Evolutionary conservation across 2,888 invertebrate species (phyloP).

Genomic region (Mythimna impura): DNA sequence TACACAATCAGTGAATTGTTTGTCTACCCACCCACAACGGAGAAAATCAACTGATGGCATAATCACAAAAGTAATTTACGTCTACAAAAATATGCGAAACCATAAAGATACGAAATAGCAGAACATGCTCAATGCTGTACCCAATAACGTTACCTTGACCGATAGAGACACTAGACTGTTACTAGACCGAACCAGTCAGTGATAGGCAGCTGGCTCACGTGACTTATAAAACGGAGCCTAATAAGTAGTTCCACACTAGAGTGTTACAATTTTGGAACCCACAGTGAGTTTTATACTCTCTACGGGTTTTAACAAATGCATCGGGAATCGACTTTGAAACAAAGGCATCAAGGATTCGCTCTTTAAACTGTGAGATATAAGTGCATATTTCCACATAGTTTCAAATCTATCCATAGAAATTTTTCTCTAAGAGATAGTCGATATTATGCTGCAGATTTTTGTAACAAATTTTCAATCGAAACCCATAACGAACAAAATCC

Average conservation of each 20-base stretch:
- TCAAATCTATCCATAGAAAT: neutral
- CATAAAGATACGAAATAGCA: constrained; percentile 13
- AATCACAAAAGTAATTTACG: neutral
- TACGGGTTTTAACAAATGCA: no score
- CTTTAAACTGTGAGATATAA: no score
- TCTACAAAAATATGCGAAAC: constrained; percentile 1
- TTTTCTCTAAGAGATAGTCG: neutral
- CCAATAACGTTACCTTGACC: constrained; percentile 46
- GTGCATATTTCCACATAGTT: no score
- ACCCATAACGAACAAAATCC: neutral
- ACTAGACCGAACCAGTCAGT: constrained; percentile 22
- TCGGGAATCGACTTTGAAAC: no score
- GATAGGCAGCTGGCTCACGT: constrained; percentile 4
- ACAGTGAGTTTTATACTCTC: no score
- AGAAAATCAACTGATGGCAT: constrained; percentile 14
- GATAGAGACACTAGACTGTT: constrained; percentile 21
- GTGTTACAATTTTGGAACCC: neutral
- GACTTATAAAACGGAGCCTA: constrained; percentile 1
- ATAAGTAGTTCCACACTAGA: constrained; percentile 1
- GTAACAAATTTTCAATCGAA: neutral
- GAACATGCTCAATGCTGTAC: constrained; percentile 13
- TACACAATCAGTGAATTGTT: constrained; percentile 10
- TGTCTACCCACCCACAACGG: constrained; percentile 4
- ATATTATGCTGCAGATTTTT: neutral
- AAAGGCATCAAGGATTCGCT: no score